Conservation (phyloP, 2,888 invertebrate species). For the Amblyteles armatorius region DNA sequence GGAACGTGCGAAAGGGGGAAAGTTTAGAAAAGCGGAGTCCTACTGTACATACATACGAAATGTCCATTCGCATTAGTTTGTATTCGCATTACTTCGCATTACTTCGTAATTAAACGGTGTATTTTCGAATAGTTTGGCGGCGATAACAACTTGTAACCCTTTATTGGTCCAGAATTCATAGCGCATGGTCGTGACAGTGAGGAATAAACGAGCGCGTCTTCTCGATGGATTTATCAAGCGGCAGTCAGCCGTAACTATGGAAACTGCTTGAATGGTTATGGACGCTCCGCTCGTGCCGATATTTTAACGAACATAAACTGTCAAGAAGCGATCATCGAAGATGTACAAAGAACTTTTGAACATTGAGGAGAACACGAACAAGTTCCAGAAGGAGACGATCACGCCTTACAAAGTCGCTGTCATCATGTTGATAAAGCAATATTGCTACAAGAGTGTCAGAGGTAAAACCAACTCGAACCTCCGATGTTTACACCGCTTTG, state of each 20-base stretch:
- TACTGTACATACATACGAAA: neutral
- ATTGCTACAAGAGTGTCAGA: slow-evolving; percentile 88
- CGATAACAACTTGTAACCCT: neutral
- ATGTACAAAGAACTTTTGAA: slow-evolving; percentile 83
- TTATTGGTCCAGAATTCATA: neutral
- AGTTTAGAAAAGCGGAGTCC: neutral
- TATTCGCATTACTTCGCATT: neutral
- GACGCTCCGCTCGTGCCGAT: neutral
- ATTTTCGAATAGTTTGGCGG: neutral
- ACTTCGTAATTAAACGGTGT: neutral
- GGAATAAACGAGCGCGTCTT: neutral
- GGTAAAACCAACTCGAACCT: slow-evolving; percentile 77
- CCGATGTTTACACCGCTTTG: slow-evolving; percentile 27
- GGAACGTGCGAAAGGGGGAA: too few species aligned
- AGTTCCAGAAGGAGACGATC: slow-evolving; percentile 87
- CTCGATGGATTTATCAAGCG: neutral
- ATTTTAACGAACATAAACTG: neutral
- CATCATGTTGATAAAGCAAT: slow-evolving; percentile 91
- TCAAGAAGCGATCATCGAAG: slow-evolving; percentile 56
- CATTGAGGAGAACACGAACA: slow-evolving; percentile 81
- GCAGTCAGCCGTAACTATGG: slow-evolving; percentile 21
- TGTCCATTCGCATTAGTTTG: neutral
- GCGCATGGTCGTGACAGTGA: neutral
- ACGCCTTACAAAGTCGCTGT: slow-evolving; percentile 94
- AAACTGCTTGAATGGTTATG: slow-evolving; percentile 46